Evolutionary conservation across 2,888 invertebrate species (phyloP).

Genomic region (Euplagia quadripunctaria): DNA sequence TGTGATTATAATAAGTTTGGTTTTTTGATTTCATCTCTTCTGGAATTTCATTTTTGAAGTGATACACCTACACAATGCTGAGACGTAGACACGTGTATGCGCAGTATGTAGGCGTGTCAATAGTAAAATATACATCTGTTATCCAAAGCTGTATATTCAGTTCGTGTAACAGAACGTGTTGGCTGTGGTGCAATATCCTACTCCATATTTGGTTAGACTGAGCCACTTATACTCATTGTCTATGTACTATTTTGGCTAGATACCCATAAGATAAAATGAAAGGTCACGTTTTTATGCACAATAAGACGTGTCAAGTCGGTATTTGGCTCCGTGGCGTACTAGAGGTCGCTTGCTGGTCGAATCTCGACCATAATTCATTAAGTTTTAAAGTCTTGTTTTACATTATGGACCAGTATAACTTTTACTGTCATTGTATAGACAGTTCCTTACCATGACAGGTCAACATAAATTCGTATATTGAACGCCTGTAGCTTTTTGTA

Average conservation of each 20-base stretch:
- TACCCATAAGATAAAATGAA: conserved; percentile 19
- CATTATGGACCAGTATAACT: too few species aligned
- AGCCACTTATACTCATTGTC: conserved; percentile 35
- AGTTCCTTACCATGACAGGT: too few species aligned
- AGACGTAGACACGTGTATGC: not conserved
- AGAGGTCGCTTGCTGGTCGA: too few species aligned
- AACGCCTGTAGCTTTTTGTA: too few species aligned
- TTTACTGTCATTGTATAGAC: too few species aligned
- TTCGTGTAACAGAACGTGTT: conserved; percentile 44
- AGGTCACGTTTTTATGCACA: conserved; percentile 13
- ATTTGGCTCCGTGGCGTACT: not conserved
- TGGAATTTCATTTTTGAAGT: not conserved
- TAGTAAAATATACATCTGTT: conserved; percentile 8
- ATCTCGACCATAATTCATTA: too few species aligned
- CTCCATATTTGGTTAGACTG: conserved; percentile 51
- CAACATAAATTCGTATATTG: too few species aligned
- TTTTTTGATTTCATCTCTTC: not conserved
- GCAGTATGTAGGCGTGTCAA: not conserved
- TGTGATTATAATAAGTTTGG: not conserved
- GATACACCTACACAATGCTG: not conserved
- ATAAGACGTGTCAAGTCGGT: not conserved
- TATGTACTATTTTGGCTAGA: conserved; percentile 42
- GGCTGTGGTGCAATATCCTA: conserved; percentile 51
- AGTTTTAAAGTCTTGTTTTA: too few species aligned
- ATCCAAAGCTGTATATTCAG: conserved; percentile 33